Conservation (phyloP, 2,888 invertebrate species). For the Synergus gifuensis region DNA sequence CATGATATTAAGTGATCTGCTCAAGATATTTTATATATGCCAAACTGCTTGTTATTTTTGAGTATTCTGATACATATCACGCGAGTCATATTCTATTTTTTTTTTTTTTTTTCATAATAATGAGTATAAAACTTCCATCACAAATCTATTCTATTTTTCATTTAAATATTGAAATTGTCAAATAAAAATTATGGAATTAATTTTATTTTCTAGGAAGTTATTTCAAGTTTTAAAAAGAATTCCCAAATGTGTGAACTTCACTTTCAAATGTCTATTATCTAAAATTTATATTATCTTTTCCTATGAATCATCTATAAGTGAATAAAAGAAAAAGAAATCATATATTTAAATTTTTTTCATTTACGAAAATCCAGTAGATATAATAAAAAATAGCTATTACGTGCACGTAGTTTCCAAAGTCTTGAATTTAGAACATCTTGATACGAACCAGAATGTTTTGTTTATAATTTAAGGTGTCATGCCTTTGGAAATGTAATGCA, state of each 20-base stretch:
- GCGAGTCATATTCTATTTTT: neutral
- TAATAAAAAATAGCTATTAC: neutral
- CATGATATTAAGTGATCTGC: neutral
- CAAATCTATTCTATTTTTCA: neutral
- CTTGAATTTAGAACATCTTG: constrained; percentile 4
- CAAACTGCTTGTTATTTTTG: neutral
- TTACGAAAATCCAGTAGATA: too few species aligned
- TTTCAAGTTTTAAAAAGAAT: too few species aligned
- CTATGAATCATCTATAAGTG: too few species aligned
- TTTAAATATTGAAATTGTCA: neutral
- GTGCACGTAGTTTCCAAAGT: neutral
- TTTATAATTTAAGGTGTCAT: neutral
- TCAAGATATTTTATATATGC: neutral
- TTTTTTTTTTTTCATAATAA: neutral
- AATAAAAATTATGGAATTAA: neutral
- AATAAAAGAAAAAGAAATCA: too few species aligned
- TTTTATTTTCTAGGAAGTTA: too few species aligned
- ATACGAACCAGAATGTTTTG: neutral
- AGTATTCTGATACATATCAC: neutral
- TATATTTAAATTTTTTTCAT: too few species aligned
- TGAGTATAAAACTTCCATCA: neutral
- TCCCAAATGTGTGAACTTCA: too few species aligned
- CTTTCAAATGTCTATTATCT: too few species aligned
- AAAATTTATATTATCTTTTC: too few species aligned
- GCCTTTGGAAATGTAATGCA: neutral